phyloP scores from a whole-genome alignment of 2,888 invertebrate genomes.

The Heliconius erato region DNA sequence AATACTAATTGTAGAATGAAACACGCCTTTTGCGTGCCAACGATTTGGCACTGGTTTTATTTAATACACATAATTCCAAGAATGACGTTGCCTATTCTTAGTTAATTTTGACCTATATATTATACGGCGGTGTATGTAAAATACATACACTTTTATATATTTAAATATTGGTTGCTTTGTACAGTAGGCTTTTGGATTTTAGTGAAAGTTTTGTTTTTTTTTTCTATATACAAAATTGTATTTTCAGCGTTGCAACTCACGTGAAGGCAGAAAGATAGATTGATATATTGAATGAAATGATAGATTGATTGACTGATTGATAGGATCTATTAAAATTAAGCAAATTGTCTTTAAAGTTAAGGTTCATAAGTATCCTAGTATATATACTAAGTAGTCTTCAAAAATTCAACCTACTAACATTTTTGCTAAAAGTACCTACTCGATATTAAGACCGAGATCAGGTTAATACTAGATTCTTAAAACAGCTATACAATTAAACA shows the following conservation, averaged over 20 bases:
- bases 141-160: background rate
- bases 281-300: too few relatives aligned
- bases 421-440: background rate
- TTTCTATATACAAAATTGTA: background rate
- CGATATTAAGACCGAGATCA: background rate
- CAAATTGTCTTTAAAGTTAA: background rate
- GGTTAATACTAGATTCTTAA: background rate
- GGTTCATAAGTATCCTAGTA: background rate
- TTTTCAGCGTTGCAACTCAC: background rate
- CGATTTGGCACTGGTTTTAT: constrained; percentile 42
- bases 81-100: constrained; percentile 5
- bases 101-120: background rate
- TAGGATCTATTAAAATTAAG: too few relatives aligned
- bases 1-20: constrained; percentile 61
- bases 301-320: too few relatives aligned
- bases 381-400: too few relatives aligned
- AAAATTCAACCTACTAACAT: too few relatives aligned
- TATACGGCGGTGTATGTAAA: background rate
- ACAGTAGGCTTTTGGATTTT: background rate
- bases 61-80: constrained; percentile 29
- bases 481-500: background rate
- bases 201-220: background rate
- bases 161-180: background rate
- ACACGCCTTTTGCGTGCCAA: constrained; percentile 68
- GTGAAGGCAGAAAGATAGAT: too few relatives aligned